Evolutionary conservation across 2,113 vertebrate genomes (phyloP).

Genomic region (Guaruba guarouba): DNA sequence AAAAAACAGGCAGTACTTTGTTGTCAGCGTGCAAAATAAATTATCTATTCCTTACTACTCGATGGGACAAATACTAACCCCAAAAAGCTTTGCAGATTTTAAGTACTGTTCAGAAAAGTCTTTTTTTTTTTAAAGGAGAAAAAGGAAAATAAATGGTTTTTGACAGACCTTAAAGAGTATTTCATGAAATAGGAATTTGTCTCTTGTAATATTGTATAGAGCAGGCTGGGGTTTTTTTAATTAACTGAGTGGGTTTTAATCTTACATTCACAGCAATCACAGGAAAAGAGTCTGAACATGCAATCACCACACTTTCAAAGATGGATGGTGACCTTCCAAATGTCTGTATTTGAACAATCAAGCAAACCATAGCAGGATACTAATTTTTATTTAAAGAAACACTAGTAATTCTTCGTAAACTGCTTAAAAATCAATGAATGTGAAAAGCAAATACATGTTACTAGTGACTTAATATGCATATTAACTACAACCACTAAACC

Average conservation of each 20-base stretch:
- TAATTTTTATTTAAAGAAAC: neutral
- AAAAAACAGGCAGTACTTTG: neutral
- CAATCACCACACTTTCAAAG: neutral
- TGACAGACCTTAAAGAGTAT: neutral
- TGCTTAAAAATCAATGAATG: neutral
- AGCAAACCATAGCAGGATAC: neutral
- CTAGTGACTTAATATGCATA: neutral
- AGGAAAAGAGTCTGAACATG: neutral
- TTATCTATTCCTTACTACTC: neutral
- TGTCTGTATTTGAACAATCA: neutral
- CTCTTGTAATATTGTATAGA: neutral
- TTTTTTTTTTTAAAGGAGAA: neutral
- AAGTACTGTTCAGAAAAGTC: neutral
- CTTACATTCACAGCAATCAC: neutral
- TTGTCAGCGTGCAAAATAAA: neutral
- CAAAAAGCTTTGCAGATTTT: neutral
- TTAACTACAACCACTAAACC: neutral
- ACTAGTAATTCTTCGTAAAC: neutral
- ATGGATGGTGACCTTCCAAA: neutral
- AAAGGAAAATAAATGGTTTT: neutral
- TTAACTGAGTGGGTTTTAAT: neutral
- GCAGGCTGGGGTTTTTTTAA: neutral
- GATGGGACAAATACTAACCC: neutral
- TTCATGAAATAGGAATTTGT: neutral
- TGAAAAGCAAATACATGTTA: neutral